Base-by-base conservation (phyloP, 2,113 vertebrate species). In the Rhabdornis inornatus region DNA sequence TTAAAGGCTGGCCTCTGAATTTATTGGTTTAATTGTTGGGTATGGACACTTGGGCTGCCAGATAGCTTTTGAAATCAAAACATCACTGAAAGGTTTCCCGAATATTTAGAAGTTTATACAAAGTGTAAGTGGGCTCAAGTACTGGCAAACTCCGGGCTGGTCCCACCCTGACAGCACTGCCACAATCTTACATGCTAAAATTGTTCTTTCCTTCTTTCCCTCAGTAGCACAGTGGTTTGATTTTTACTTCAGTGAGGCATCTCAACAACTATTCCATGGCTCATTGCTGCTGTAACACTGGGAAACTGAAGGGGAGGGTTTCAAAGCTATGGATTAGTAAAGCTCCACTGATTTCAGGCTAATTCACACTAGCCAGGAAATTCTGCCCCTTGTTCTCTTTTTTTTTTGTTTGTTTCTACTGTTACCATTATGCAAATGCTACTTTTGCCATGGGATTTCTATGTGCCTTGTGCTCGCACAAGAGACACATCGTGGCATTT, bases 11-110 rank as follows among this genome's bases (percentile, higher is more conserved):
- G 49, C 40, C 61, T 88, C 68, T 79, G 87, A 89, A 95, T 56
- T 88, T 85, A 94, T 85, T 87, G 79, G 53, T 86, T 88, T 94
- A 91, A 83, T 88, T 94, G 60, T 13, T 83, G 64, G 87, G 56
- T 85, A 92, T 15, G 63, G 78, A 40, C 52, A 77, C 27, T 44
- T 20, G 57, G 44, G 72, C 64, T 5, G 31, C 35, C 42, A 75
- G 87, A 94, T 30, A 78, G 37, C 28, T 94, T 92, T 40, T 52
- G 60, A 85, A 88, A 96, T 83, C 63, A 83, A 92, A 92, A 83
- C 25, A 90, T 35, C 75, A 78, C 24, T 74, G 37, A 42, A 87
- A 80, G 22, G 3, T 42, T 96, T 93, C 76, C 55, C 3, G 10
- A 92, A 70, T 86, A 89, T 66, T 80, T 84, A 40, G 31, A 68